Base-by-base conservation (phyloP, 1,140 invertebrate genomes). In the Vanessa tameamea region DNA sequence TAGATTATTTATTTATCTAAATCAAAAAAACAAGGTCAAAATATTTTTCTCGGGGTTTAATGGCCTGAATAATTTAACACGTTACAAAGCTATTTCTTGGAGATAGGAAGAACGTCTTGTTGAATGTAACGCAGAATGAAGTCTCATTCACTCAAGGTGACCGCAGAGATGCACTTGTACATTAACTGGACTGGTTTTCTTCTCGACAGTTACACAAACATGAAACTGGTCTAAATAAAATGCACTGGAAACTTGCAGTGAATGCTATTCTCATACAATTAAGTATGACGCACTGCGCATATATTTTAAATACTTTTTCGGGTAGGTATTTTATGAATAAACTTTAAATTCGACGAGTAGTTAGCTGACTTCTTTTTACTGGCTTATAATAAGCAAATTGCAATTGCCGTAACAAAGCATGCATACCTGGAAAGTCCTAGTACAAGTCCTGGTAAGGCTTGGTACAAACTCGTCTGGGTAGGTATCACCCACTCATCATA, bases 61-160 rank as follows among this genome's bases (percentile, higher is more conserved):
- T 14, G 7, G 16, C 13, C 12, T 26, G 3, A 61, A 15, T 26
- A 15, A 43, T 31, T 37, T 37, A 37, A 37, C 48, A n/a, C 5
- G 13, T 4, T 23, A n/a, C 26, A 23, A 57, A 8, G 6, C 26
- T 61, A 11, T 26, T 61, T 15, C 26, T 7, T n/a, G 26, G 31
- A 31, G 23, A 37, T 37, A 57, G 66, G 51, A 57, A 69, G 53
- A 59, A 37, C 37, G 31, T 53, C 51, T 69, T 69, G 66, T 69
- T 69, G 66, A 69, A 59, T 69, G 53, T 47, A 57, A 69, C 59
- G 53, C 55, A 61, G 57, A 53, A 69, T 69, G 53, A n/a, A 43
- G 31, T 20, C 66, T 69, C 37, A 43, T 43, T 43, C 37, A 43
- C 37, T 59, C 66, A 69, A 59, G 53, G 66, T 55, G 55, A 69